These are phyloP conservation scores for Eremobia ochroleuca DNA, from an alignment of 2,888 invertebrate species.

Conservation along the genomic window DNA sequence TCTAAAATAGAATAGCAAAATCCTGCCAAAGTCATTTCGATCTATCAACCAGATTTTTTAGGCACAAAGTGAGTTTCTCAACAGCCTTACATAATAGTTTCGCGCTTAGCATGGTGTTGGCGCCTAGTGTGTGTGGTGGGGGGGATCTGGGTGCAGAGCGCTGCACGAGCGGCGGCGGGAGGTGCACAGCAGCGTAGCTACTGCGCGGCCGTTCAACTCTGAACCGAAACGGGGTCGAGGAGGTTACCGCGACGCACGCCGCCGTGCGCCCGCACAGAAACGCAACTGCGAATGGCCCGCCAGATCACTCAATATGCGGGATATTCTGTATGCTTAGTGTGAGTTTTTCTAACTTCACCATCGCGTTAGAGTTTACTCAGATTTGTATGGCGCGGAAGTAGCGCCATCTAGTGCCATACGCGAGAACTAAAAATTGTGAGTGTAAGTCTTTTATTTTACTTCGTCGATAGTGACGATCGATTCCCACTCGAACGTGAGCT, in stretches of 20 bases:
- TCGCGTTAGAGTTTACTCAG: no score
- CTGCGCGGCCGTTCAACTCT: conserved; percentile 86
- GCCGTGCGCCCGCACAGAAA: conserved; percentile 55
- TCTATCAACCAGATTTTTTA: conserved; percentile 15
- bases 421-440: no score
- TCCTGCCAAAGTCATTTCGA: conserved; percentile 13
- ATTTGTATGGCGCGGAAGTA: no score
- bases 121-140: conserved; percentile 48
- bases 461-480: no score
- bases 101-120: conserved; percentile 28
- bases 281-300: conserved; percentile 50
- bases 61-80: conserved; percentile 11
- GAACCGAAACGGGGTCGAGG: conserved; percentile 88
- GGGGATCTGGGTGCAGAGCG: conserved; percentile 52
- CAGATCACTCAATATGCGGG: not conserved
- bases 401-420: no score
- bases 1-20: conserved; percentile 19
- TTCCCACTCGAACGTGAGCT: no score
- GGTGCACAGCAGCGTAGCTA: conserved; percentile 73
- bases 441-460: no score
- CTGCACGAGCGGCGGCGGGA: conserved; percentile 56
- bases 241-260: conserved; percentile 73
- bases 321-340: no score
- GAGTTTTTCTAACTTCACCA: no score
- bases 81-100: conserved; percentile 31